A percentile compares a stretch with the other conserved stretches of the same genome.
Conservation (phyloP, 2,888 invertebrate species). For the Thymelicus sylvestris region DNA sequence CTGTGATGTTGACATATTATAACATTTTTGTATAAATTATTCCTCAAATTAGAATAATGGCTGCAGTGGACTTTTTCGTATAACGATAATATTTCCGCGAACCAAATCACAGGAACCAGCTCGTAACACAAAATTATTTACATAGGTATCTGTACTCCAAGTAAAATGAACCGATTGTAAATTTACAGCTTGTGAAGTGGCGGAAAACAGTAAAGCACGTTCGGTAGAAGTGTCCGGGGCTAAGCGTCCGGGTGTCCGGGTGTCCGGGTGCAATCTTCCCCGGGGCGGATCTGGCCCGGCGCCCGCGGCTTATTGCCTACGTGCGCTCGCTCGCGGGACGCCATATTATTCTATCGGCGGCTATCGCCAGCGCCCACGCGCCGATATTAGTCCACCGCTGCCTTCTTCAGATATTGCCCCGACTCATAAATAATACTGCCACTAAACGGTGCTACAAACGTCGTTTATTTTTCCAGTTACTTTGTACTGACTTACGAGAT, state of each 20-base stretch:
- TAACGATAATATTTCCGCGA: not conserved
- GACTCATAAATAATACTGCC: conserved; percentile 78
- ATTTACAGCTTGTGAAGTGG: conserved; percentile 9
- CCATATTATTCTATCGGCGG: conserved; percentile 83
- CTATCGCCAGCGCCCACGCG: conserved; percentile 78
- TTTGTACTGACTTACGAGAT: conserved; percentile 21
- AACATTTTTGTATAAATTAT: no score
- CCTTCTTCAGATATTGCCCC: conserved; percentile 77
- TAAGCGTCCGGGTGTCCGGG: conserved; percentile 52
- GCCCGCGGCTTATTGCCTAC: conserved; percentile 83
- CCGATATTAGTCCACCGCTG: conserved; percentile 80
- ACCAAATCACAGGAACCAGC: no score
- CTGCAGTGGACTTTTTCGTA: no score
- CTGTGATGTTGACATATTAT: no score
- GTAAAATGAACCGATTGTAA: conserved; percentile 7
- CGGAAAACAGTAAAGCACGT: conserved; percentile 25
- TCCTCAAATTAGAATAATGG: no score
- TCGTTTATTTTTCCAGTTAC: conserved; percentile 31
- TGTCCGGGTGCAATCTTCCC: conserved; percentile 72
- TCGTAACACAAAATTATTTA: no score
- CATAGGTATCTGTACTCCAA: not conserved
- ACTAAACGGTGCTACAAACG: conserved; percentile 55
- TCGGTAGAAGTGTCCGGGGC: conserved; percentile 23
- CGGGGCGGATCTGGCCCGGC: conserved; percentile 71
- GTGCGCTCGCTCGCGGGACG: conserved; percentile 75